Evolutionary conservation across 2,888 invertebrate species (phyloP), one percentile per base, ranked within the genome.

Genomic region (Scaptomyza flava): DNA sequence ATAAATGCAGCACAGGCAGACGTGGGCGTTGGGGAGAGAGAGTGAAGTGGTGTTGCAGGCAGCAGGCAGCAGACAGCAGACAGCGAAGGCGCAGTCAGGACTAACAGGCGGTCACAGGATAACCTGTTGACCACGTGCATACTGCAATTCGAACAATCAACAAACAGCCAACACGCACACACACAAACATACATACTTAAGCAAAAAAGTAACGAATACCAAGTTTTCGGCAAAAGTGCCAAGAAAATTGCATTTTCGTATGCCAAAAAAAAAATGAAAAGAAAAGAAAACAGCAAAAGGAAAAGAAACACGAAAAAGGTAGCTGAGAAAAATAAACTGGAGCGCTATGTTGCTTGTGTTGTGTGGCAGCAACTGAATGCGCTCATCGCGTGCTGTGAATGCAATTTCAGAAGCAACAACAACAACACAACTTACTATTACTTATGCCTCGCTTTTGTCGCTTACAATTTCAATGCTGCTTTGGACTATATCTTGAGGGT

Each of bases 71-170:
- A 48, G 34, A 17, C 42, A 12, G 53, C 30, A 33, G 54, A 43
- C 48, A 61, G 51, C 36, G 61, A 59, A 59, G 63, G 57, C 20
- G 54, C 56, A 72, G 56, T 63, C 59, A 80, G 70, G 65, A 77
- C 68, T 61, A 64, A 52, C 62, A 56, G 79, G 56, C 51, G 62
- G 50, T 70, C 74, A 78, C 78, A 86, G 84, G 84, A 88, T 84
- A 84, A 84, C 84, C 84, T 84, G 88, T 84, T 84, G 84, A 88
- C 84, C 84, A 88, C 73, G 63, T 74, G 88, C 86, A 84, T 86
- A 87, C 85, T 87, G 85, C 87, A 84, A 67, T 77, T 72, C 68
- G 65, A 82, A 61, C 67, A 66, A 50, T 57, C 65, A 57, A 36
- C 56, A 57, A 43, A 45, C 64, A 52, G 33, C 45, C 50, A 43